Base-by-base conservation (phyloP, 2,888 invertebrate genomes). In the Acronicta aceris region DNA sequence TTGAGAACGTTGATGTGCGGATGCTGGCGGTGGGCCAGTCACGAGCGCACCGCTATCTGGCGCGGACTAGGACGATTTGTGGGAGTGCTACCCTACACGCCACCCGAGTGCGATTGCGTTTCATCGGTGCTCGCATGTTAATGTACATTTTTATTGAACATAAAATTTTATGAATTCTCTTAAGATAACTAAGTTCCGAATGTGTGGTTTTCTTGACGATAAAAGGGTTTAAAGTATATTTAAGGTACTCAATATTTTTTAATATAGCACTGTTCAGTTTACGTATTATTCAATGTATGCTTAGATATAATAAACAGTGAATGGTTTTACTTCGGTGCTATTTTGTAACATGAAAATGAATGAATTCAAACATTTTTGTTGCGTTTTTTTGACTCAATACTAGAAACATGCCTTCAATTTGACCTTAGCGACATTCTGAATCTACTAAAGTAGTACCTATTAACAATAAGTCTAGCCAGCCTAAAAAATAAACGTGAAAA, bases 1-100 rank as follows among this genome's bases (percentile, higher is more conserved):
- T 48, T 52, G 17, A 25, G 21, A 60, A 53, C 53, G 25, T 45
- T 58, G 57, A 52, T 41, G 59, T 57, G 64, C 30, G 71, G 65
- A 58, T 55, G 59, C 49, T 62, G 66, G 67, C 71, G 45, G 15
- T 9, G 7, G 45, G 73, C 71, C 73, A 71, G 48, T 5, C 60
- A 51, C 40, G 45, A 36, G 60, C 47, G 50, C 53, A 12, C n/a
- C 38, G 38, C 51, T 72, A 75, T 63, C 65, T 36, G 9, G 5
- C 41, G 5, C 13, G 45, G 43, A 46, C 41, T 17, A 27, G 46
- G 45, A 47, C 58, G 58, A 50, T 30, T 48, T 58, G 62, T 53
- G 49, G 54, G 43, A 41, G 51, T 33, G 46, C 47, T 52, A 40
- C 66, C 56, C n/a, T 12, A 17, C 53, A 15, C 42, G 33, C 27